Percentiles rank a stretch among this genome's conserved stretches.
These are phyloP conservation scores for Aeoliscus strigatus DNA, from an alignment of 2,797 vertebrate genomes.

Conservation along the genomic window DNA sequence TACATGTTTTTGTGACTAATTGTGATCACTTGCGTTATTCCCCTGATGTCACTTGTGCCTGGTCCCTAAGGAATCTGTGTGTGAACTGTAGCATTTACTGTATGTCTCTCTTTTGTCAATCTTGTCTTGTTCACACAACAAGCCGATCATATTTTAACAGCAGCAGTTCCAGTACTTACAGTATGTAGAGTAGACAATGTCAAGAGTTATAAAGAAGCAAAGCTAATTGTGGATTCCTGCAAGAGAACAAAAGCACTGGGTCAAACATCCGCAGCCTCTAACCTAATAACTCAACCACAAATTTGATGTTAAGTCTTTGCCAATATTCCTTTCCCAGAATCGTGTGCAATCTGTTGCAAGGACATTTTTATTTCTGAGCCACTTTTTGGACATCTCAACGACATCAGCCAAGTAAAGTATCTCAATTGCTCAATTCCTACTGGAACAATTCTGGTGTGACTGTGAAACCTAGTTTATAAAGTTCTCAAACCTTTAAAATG, in stretches of 20 bases:
- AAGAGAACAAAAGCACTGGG: slow-evolving; percentile 28
- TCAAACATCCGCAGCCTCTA: slow-evolving; percentile 43
- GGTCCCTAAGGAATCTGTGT: slow-evolving; percentile 46
- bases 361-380: slow-evolving; percentile 53
- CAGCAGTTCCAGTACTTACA: slow-evolving; percentile 2
- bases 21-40: slow-evolving; percentile 59
- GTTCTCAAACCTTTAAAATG: slow-evolving; percentile 33
- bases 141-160: slow-evolving; percentile 18
- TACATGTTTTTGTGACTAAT: slow-evolving; percentile 69
- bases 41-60: slow-evolving; percentile 59
- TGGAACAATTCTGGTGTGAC: slow-evolving; percentile 45
- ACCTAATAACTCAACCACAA: slow-evolving; percentile 41
- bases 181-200: too few relatives aligned
- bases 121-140: slow-evolving; percentile 24
- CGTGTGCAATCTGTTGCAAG: slow-evolving; percentile 45
- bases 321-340: slow-evolving; percentile 60
- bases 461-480: too few relatives aligned
- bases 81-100: slow-evolving; percentile 46
- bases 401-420: slow-evolving; percentile 39
- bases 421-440: slow-evolving; percentile 46
- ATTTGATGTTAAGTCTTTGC: slow-evolving; percentile 33
- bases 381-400: slow-evolving; percentile 52
- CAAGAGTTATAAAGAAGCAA: slow-evolving; percentile 10
- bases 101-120: slow-evolving; percentile 13
- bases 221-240: slow-evolving; percentile 14